Evolutionary conservation across 2,888 invertebrate genomes (phyloP).

Genomic region (Geophilus truncorum): DNA sequence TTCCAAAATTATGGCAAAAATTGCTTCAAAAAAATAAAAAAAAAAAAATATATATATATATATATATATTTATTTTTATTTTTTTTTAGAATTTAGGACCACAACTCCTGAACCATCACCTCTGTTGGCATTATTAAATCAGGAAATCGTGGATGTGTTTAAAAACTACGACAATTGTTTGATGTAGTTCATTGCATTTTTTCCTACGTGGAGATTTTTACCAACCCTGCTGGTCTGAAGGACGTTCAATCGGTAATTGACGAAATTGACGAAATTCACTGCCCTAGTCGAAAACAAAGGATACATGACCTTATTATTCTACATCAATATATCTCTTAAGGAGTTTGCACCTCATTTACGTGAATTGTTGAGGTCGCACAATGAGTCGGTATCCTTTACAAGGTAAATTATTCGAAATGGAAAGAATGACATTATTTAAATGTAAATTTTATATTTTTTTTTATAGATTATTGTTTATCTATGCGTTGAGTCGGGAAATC

Average conservation of each 20-base stretch:
- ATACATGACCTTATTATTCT: constrained; percentile 58
- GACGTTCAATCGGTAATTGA: constrained; percentile 42
- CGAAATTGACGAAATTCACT: constrained; percentile 61
- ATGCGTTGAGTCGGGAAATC: constrained; percentile 81
- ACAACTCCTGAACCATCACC: no score
- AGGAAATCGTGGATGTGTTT: no score
- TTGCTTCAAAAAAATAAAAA: no score
- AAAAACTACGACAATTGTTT: no score
- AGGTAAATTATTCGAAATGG: constrained; percentile 55
- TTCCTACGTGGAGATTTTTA: no score
- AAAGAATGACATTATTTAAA: neutral
- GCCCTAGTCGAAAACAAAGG: constrained; percentile 62
- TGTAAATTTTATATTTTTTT: constrained; percentile 10
- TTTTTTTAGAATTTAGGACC: no score
- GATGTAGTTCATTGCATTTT: no score
- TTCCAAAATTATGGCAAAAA: no score
- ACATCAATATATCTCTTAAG: constrained; percentile 57
- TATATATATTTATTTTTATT: no score
- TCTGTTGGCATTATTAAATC: no score
- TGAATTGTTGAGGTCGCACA: constrained; percentile 65
- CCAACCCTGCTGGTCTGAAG: no score
- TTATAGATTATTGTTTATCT: constrained; percentile 71
- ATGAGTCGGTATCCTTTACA: constrained; percentile 69
- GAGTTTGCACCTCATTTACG: constrained; percentile 62
- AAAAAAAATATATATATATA: no score